phyloP scores from a whole-genome alignment of 2,888 invertebrate genomes.

The Mayetiola destructor region DNA sequence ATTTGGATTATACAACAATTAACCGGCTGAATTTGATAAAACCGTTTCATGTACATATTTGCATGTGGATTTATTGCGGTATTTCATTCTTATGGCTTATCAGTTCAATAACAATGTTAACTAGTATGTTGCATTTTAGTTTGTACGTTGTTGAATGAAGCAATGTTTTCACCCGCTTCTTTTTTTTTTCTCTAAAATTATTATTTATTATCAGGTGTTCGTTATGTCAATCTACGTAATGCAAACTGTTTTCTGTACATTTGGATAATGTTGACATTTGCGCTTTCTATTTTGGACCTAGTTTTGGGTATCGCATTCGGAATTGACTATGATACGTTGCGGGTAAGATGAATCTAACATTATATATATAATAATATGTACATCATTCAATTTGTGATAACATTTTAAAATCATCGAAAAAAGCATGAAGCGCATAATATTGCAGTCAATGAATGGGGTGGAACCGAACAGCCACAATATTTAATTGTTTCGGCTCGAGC shows the following conservation, averaged over 20 bases:
- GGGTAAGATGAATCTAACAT: conserved; percentile 13
- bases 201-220: conserved; percentile 23
- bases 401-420: background rate
- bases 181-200: background rate
- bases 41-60: conserved; percentile 26
- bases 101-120: conserved; percentile 26
- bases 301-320: conserved; percentile 31
- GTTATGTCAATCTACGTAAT: conserved; percentile 23
- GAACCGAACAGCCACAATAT: conserved; percentile 20
- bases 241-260: conserved; percentile 24
- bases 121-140: conserved; percentile 23
- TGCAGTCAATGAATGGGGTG: background rate
- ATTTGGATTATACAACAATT: conserved; percentile 21
- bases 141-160: too few relatives aligned
- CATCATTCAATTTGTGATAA: background rate
- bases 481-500: conserved; percentile 26
- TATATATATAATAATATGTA: background rate
- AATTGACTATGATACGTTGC: conserved; percentile 29
- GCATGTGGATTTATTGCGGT: conserved; percentile 30
- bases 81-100: conserved; percentile 29
- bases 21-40: conserved; percentile 24
- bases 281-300: conserved; percentile 29
- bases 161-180: background rate
- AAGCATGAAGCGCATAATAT: background rate
- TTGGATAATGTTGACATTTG: conserved; percentile 28